A percentile compares a stretch with the other conserved stretches of the same genome.
Evolutionary conservation across 2,797 vertebrate genomes (phyloP).

Genomic region (Anas capensis): DNA sequence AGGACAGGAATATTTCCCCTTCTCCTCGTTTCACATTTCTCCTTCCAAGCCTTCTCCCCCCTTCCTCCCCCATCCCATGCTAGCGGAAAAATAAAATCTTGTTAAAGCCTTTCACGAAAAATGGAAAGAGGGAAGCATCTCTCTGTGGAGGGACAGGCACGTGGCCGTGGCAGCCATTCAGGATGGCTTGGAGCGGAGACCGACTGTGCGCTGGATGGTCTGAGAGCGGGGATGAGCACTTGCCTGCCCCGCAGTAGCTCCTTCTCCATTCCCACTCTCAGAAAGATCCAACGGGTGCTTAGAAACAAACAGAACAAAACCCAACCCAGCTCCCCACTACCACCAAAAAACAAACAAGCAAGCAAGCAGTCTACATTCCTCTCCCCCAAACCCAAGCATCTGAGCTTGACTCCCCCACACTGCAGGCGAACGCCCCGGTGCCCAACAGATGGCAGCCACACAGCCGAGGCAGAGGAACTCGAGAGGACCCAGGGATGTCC

Average conservation of each 20-base stretch:
- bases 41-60: background rate
- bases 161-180: background rate
- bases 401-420: background rate
- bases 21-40: background rate
- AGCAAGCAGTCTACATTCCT: background rate
- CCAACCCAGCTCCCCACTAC: background rate
- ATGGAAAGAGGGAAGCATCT: background rate
- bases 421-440: background rate
- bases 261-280: background rate
- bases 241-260: background rate
- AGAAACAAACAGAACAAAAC: background rate
- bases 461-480: background rate
- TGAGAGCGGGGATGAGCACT: background rate
- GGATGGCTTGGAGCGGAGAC: background rate
- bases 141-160: background rate
- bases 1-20: slow-evolving; percentile 22
- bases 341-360: background rate
- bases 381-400: background rate
- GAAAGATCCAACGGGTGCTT: background rate
- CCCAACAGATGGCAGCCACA: fast-evolving
- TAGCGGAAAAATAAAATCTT: background rate
- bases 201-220: background rate
- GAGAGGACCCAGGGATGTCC: background rate
- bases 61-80: fast-evolving
- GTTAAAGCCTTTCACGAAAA: background rate